These are phyloP conservation scores for Cephus sareptanus DNA, from an alignment of 2,888 invertebrate genomes.

Conservation along the genomic window DNA sequence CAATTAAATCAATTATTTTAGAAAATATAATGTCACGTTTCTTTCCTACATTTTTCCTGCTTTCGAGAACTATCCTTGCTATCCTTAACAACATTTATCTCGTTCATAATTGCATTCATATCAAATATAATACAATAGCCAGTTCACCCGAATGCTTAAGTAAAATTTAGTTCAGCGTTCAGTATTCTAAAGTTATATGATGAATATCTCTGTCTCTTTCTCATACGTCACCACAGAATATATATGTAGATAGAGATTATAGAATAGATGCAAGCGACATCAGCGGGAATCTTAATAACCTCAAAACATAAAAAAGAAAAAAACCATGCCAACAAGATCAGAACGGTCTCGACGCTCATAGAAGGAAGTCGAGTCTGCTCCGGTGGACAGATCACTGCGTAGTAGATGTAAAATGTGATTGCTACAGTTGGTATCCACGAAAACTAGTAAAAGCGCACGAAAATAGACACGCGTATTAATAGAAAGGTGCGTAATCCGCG, in stretches of 20 bases:
- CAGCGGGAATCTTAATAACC: not conserved
- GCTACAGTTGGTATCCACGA: not conserved
- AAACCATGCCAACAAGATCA: not conserved
- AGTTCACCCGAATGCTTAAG: not conserved
- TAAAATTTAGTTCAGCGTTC: not conserved
- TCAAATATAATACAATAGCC: not conserved
- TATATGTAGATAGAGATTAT: not conserved
- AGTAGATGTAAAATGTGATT: constrained; percentile 3
- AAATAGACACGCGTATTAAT: constrained; percentile 2
- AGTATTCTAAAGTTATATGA: not conserved
- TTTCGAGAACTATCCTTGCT: no score
- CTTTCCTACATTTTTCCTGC: no score
- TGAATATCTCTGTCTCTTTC: no score
- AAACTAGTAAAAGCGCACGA: not conserved
- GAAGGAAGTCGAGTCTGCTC: not conserved
- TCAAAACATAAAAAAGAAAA: not conserved
- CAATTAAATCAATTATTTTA: not conserved
- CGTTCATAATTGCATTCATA: no score
- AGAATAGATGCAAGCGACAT: not conserved
- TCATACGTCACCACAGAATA: not conserved
- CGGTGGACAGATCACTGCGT: not conserved
- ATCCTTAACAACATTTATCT: no score
- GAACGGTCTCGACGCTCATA: not conserved
- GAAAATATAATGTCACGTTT: not conserved
- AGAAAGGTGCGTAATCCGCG: not conserved